Conservation (phyloP, 2,888 invertebrate genomes). For the Clitarchus hookeri region DNA sequence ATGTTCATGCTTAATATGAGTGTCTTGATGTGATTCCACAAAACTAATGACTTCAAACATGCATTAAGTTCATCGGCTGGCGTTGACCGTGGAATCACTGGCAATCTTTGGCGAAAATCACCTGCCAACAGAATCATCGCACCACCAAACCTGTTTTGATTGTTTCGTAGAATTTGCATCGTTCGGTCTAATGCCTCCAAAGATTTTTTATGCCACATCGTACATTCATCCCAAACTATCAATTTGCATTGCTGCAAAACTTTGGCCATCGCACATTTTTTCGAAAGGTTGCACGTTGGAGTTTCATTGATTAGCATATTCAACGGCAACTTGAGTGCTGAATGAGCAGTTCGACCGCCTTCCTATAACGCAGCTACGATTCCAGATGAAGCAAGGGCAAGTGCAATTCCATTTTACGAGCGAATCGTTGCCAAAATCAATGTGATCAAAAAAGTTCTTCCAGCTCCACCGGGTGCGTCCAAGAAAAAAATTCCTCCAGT, state of each 20-base stretch:
- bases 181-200: conserved; percentile 16
- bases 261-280: not conserved
- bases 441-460: not conserved
- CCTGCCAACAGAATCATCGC: not conserved
- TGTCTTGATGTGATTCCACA: not conserved
- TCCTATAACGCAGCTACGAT: not conserved
- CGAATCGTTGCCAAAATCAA: not conserved
- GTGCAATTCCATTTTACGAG: not conserved
- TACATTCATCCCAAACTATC: conserved; percentile 11
- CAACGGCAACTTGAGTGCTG: not conserved
- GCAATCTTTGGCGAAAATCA: not conserved
- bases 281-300: not conserved
- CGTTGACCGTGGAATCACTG: conserved; percentile 10
- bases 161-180: not conserved
- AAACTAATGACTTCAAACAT: not conserved
- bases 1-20: not conserved
- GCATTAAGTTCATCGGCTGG: conserved; percentile 17
- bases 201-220: not conserved
- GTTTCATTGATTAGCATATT: conserved; percentile 15
- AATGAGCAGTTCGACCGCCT: not conserved
- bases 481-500: not conserved
- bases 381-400: not conserved
- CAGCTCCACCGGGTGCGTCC: not conserved
- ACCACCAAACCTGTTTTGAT: not conserved
- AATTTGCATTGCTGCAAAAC: conserved; percentile 11